phyloP scores from a whole-genome alignment of 2,113 vertebrate genomes.

The Burhinus bistriatus region DNA sequence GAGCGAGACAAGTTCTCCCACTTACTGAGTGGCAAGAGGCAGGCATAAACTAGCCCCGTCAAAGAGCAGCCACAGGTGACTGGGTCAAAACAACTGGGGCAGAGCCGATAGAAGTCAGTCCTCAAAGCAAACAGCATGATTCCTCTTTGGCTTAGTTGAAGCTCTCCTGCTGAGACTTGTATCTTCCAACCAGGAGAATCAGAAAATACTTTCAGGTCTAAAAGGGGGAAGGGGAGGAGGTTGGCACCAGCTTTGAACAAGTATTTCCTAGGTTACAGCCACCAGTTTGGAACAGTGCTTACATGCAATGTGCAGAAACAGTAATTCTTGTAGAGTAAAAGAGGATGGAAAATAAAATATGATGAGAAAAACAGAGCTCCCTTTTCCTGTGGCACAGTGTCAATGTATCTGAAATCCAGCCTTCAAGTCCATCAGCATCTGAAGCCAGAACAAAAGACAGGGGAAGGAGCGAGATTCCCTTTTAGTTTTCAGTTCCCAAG shows the following conservation, averaged over 20 bases:
- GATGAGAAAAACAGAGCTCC: background rate
- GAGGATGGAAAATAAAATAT: background rate
- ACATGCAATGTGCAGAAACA: fast-evolving
- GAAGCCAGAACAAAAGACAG: background rate
- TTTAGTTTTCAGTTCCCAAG: background rate
- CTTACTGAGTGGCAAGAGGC: background rate
- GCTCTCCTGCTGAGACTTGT: constrained; percentile 78
- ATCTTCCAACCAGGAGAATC: background rate
- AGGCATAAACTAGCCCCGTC: constrained; percentile 73
- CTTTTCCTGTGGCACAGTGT: background rate
- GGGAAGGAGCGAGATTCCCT: background rate
- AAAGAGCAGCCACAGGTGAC: constrained; percentile 77
- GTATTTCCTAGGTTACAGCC: background rate
- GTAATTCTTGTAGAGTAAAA: background rate
- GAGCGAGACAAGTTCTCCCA: background rate
- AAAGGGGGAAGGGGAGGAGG: background rate
- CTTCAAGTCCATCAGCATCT: background rate
- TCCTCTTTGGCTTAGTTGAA: background rate
- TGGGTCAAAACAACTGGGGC: constrained; percentile 30
- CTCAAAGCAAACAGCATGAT: constrained; percentile 54
- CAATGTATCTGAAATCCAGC: background rate
- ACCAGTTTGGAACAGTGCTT: background rate
- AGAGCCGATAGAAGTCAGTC: constrained; percentile 63
- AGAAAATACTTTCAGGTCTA: background rate
- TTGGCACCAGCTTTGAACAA: background rate